Conservation (phyloP, 2,888 invertebrate genomes). For the Ligdia adustata region DNA sequence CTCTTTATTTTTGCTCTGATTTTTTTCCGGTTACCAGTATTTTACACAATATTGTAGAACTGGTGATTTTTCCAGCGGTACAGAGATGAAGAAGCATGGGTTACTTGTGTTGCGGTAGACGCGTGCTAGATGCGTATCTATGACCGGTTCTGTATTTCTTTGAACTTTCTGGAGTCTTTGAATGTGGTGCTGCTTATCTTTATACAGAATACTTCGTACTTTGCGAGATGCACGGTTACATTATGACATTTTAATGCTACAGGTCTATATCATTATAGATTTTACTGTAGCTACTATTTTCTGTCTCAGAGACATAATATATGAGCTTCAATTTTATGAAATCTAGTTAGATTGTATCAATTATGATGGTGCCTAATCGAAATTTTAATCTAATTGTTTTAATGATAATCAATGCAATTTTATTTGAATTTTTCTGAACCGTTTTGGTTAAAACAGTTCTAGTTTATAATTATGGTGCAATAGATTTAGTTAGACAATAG, state of each 20-base stretch:
- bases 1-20: too few species aligned
- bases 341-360: too few species aligned
- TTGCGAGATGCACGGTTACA: constrained; percentile 24
- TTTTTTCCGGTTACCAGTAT: too few species aligned
- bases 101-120: constrained; percentile 13
- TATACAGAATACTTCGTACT: constrained; percentile 12
- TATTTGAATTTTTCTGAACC: constrained; percentile 4
- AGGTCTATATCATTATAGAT: not conserved
- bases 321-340: not conserved
- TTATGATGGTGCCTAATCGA: too few species aligned
- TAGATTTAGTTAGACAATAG: not conserved
- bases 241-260: not conserved
- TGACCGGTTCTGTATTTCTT: constrained; percentile 11
- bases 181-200: constrained; percentile 5
- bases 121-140: constrained; percentile 23
- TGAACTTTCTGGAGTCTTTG: not conserved
- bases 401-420: constrained; percentile 10
- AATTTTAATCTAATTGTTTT: too few species aligned
- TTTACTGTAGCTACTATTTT: not conserved
- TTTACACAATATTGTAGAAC: too few species aligned
- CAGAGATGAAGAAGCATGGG: constrained; percentile 16
- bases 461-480: constrained; percentile 2
- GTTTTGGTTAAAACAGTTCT: constrained; percentile 13
- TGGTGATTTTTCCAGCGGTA: constrained; percentile 19
- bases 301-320: not conserved